Percentiles rank a stretch among this genome's conserved stretches.
These are phyloP conservation scores for Hypsibius dujardini DNA, from an alignment of 1,140 invertebrate genomes.

Conservation along the genomic window DNA sequence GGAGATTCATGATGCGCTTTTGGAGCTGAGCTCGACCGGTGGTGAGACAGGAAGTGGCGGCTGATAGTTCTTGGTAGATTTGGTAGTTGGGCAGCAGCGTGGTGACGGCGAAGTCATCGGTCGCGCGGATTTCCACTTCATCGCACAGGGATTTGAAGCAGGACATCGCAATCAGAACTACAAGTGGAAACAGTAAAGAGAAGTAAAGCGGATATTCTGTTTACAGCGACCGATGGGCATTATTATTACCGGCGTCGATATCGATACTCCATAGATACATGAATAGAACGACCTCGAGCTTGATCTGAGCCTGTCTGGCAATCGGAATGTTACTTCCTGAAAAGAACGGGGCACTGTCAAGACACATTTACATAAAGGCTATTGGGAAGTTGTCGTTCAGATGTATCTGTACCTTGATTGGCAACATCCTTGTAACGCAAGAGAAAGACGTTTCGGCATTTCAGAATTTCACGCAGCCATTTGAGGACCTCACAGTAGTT, in stretches of 20 bases:
- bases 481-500: constrained; percentile 92
- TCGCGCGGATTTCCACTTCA: constrained; percentile 82
- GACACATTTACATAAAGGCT: no score
- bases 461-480: constrained; percentile 81
- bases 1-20: constrained; percentile 75
- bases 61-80: constrained; percentile 68
- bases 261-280: constrained; percentile 97
- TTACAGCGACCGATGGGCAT: no score
- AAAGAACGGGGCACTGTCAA: no score
- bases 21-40: constrained; percentile 72
- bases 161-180: constrained; percentile 81
- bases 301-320: constrained; percentile 85
- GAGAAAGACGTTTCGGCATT: constrained; percentile 78
- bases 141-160: constrained; percentile 85
- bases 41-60: constrained; percentile 66
- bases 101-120: constrained; percentile 75
- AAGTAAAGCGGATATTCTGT: no score
- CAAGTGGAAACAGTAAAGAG: no score
- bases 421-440: constrained; percentile 83
- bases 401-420: constrained; percentile 60
- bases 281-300: constrained; percentile 92
- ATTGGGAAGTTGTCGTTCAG: no score
- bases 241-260: constrained; percentile 80
- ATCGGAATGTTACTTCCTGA: constrained; percentile 83
- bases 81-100: constrained; percentile 80